These are phyloP conservation scores for Fregata magnificens DNA, from an alignment of 2,113 vertebrate species.

Conservation along the genomic window DNA sequence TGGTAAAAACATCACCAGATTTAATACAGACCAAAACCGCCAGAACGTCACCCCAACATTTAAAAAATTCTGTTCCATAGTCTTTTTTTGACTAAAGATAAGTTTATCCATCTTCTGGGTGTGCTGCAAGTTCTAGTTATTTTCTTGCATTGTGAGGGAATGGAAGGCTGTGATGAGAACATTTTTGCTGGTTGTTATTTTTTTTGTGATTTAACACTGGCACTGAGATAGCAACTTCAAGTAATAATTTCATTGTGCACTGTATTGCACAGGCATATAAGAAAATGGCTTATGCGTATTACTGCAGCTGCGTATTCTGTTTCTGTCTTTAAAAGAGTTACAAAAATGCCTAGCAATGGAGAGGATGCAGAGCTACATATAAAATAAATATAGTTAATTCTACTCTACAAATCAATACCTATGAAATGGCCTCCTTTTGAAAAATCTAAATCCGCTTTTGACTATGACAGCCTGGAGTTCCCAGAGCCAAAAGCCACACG, in stretches of 20 bases:
- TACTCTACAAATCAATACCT: not conserved
- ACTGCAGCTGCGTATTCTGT: not conserved
- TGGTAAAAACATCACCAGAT: not conserved
- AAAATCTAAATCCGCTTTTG: not conserved
- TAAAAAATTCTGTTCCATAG: not conserved
- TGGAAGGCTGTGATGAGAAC: not conserved
- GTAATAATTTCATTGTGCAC: not conserved
- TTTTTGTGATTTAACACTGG: not conserved
- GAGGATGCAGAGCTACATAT: not conserved
- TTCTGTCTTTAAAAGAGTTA: not conserved
- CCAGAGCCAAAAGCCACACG: not conserved
- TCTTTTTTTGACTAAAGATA: not conserved
- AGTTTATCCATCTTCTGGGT: not conserved
- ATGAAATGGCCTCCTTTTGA: not conserved
- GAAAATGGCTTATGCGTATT: not conserved
- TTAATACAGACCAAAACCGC: not conserved
- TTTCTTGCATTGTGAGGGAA: not conserved
- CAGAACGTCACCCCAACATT: not conserved
- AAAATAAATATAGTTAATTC: not conserved
- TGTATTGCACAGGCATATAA: not conserved
- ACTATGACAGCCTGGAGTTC: rapidly evolving
- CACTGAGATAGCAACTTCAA: not conserved
- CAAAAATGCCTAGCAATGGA: not conserved
- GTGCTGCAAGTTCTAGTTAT: not conserved
- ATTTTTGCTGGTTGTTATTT: not conserved